These are phyloP conservation scores for Rhyacophila evoluta DNA, from an alignment of 2,888 invertebrate species.

Conservation along the genomic window DNA sequence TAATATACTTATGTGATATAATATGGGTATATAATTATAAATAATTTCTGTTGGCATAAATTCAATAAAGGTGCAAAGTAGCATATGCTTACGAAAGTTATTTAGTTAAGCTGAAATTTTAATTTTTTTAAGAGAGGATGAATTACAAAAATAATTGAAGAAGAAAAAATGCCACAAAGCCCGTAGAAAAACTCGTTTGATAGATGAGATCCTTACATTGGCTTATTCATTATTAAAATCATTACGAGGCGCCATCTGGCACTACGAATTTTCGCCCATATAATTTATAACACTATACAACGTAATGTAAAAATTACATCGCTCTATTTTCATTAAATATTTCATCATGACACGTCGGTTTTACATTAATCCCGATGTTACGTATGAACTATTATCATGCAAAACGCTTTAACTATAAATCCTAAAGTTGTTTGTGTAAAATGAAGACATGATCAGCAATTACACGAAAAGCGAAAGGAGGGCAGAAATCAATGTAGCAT, in stretches of 20 bases:
- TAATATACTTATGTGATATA: no score
- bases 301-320: conserved; percentile 1
- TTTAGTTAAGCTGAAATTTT: no score
- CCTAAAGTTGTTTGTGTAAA: neutral
- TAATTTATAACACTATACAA: neutral
- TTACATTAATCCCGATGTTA: neutral
- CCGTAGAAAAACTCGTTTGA: neutral
- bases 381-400: neutral
- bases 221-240: neutral
- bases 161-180: no score
- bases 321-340: neutral
- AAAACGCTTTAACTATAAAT: neutral
- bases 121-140: no score
- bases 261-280: neutral
- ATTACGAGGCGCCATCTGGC: neutral
- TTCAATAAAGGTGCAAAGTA: no score
- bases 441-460: conserved; percentile 2
- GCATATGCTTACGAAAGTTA: no score
- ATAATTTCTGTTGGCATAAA: no score
- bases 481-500: conserved; percentile 4
- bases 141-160: no score
- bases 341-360: neutral
- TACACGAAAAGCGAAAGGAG: neutral
- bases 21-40: no score
- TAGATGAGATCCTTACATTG: neutral